These are phyloP conservation scores for Cartodere bifasciata DNA, from an alignment of 2,888 invertebrate species.

Conservation along the genomic window DNA sequence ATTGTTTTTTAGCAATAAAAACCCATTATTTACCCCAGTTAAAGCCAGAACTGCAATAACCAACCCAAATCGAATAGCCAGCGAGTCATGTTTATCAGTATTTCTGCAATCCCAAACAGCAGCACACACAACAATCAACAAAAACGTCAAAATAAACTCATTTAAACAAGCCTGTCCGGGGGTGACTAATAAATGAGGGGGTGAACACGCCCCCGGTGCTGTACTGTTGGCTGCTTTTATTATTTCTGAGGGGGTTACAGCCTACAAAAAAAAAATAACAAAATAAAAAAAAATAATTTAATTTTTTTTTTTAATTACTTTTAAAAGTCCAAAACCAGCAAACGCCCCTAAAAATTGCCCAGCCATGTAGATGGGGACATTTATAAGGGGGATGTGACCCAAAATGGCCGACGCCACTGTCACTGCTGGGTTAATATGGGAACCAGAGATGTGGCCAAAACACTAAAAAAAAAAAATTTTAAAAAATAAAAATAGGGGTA, in stretches of 20 bases:
- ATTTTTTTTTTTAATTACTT: conserved; percentile 29
- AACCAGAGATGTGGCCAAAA: conserved; percentile 65
- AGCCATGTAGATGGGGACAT: conserved; percentile 47
- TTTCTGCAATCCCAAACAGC: conserved; percentile 63
- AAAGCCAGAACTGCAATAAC: conserved; percentile 52
- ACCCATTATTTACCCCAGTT: conserved; percentile 43
- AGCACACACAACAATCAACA: conserved; percentile 53
- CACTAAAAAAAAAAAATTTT: conserved; percentile 38
- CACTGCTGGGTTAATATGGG: conserved; percentile 66
- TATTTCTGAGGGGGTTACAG: conserved; percentile 19
- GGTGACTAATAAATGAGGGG: conserved; percentile 18
- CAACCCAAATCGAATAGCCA: conserved; percentile 54
- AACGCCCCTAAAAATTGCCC: conserved; percentile 56
- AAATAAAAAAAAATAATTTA: not conserved
- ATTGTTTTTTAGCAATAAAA: too few relatives aligned
- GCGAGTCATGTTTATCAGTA: conserved; percentile 48
- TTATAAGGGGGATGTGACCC: conserved; percentile 41
- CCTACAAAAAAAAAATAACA: conserved; percentile 16
- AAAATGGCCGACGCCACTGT: conserved; percentile 55
- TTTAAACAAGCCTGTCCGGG: conserved; percentile 44
- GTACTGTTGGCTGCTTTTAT: too few relatives aligned
- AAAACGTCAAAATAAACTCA: conserved; percentile 52
- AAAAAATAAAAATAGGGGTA: too few relatives aligned
- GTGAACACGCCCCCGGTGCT: conserved; percentile 26
- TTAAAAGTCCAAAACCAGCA: conserved; percentile 55